Evolutionary conservation across 2,797 vertebrate genomes (phyloP).

Genomic region (Florisuga fusca): DNA sequence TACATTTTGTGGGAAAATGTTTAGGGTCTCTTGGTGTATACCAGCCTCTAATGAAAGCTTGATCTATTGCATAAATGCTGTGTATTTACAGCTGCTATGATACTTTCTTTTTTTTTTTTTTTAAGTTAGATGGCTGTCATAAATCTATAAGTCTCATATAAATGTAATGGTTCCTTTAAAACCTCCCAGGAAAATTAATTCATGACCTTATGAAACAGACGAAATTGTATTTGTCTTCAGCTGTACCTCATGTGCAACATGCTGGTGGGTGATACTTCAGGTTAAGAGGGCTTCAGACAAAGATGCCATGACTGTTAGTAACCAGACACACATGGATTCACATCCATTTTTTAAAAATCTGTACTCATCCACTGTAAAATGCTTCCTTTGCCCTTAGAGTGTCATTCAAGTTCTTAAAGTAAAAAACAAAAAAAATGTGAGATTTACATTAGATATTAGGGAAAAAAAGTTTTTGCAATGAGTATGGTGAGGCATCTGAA

Average conservation of each 20-base stretch:
- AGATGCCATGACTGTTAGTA: not conserved
- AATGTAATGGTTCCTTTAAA: not conserved
- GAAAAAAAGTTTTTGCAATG: no score
- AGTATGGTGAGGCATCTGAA: no score
- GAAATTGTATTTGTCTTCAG: not conserved
- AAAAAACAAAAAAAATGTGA: not conserved
- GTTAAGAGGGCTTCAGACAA: not conserved
- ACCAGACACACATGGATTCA: not conserved
- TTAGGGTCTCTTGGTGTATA: no score
- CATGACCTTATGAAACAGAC: not conserved
- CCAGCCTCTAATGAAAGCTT: not conserved
- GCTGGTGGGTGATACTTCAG: not conserved
- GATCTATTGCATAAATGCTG: not conserved
- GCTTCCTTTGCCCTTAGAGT: not conserved
- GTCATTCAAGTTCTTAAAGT: not conserved
- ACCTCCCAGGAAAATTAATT: not conserved
- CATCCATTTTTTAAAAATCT: not conserved
- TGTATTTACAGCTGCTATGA: not conserved
- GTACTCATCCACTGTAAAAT: not conserved
- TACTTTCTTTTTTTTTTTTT: not conserved
- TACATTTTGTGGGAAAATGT: rapidly evolving
- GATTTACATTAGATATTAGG: no score
- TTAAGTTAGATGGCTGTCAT: not conserved
- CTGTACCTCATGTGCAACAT: rapidly evolving
- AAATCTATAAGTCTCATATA: not conserved